phyloP scores from a whole-genome alignment of 2,888 invertebrate species.

The Mesoligia furuncula region DNA sequence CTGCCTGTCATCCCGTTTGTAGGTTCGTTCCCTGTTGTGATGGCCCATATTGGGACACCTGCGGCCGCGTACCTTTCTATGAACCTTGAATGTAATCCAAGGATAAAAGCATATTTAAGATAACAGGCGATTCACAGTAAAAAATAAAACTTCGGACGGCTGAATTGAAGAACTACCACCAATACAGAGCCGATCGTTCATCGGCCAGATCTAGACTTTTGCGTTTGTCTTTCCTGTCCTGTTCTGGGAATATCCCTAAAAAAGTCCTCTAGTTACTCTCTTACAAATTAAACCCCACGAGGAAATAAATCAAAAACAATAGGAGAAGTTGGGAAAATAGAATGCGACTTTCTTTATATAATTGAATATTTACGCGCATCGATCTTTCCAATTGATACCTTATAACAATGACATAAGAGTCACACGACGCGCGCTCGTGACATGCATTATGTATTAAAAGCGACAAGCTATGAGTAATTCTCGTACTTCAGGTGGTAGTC shows the following conservation, averaged over 20 bases:
- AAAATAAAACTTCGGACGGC: background rate
- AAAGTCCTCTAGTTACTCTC: background rate
- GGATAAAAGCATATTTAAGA: background rate
- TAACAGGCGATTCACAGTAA: background rate
- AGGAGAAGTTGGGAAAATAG: no score
- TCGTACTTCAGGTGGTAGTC: background rate
- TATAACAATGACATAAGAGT: no score
- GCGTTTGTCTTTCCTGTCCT: background rate
- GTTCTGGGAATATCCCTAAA: background rate
- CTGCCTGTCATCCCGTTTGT: background rate
- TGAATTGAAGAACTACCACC: background rate
- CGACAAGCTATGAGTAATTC: background rate
- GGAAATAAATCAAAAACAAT: no score
- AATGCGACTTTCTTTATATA: no score
- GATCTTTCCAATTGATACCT: background rate
- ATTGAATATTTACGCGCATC: no score
- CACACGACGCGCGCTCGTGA: background rate
- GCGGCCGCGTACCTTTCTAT: constrained; percentile 92
- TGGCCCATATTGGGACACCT: constrained; percentile 93
- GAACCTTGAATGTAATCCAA: constrained; percentile 88
- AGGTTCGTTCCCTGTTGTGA: constrained; percentile 90
- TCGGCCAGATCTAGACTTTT: background rate
- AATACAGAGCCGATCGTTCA: background rate
- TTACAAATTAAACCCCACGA: no score
- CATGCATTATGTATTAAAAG: background rate